phyloP scores from a whole-genome alignment of 2,797 vertebrate species.

The Anguilla anguilla region DNA sequence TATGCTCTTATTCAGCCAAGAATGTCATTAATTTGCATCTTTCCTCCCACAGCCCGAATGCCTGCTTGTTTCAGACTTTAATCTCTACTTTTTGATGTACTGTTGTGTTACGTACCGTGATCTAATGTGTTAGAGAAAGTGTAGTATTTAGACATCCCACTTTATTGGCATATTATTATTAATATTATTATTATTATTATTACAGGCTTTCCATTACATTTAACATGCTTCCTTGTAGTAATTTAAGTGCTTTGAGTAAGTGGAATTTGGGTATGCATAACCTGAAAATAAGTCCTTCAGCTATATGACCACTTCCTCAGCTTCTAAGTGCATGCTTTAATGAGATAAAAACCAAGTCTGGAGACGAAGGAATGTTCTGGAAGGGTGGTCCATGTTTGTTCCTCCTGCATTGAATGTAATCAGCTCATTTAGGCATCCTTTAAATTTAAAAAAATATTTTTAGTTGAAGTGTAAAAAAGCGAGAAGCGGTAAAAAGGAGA shows the following conservation, averaged over 20 bases:
- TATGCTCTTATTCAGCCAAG: neutral
- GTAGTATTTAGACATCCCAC: neutral
- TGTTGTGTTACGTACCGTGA: neutral
- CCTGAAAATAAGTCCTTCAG: neutral
- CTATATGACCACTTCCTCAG: neutral
- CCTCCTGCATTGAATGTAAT: neutral
- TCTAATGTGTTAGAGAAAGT: neutral
- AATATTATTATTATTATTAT: neutral
- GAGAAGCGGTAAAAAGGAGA: neutral
- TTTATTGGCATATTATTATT: neutral
- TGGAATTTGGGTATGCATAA: neutral
- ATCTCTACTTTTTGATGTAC: neutral
- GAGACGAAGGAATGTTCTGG: neutral
- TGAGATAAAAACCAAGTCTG: neutral
- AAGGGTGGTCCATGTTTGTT: neutral
- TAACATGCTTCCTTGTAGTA: neutral
- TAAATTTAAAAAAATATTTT: neutral
- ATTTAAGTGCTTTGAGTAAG: neutral
- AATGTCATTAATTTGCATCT: neutral
- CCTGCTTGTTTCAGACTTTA: neutral
- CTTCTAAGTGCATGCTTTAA: neutral
- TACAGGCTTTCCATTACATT: neutral
- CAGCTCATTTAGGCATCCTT: neutral
- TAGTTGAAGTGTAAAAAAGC: neutral
- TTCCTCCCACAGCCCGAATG: neutral